These are phyloP conservation scores for Exocentrus adspersus DNA, from an alignment of 2,888 invertebrate genomes.

Conservation along the genomic window DNA sequence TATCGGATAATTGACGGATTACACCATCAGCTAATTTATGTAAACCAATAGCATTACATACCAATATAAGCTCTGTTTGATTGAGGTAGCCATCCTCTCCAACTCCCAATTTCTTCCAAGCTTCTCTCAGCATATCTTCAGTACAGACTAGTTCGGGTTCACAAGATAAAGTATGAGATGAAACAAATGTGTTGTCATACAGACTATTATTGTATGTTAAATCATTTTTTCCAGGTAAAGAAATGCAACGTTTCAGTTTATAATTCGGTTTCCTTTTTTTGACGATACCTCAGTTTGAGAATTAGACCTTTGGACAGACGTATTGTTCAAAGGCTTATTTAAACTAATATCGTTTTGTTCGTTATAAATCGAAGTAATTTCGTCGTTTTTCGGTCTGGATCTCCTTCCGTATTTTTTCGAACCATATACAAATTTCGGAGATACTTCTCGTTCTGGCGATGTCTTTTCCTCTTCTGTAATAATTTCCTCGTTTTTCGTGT, in stretches of 20 bases:
- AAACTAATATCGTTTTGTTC: slow-evolving; percentile 60
- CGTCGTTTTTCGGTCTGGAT: slow-evolving; percentile 70
- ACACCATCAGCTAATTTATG: slow-evolving; percentile 73
- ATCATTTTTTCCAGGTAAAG: slow-evolving; percentile 64
- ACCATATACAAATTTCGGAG: slow-evolving; percentile 77
- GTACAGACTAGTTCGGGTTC: slow-evolving; percentile 61
- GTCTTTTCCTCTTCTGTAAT: slow-evolving; percentile 58
- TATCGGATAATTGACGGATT: slow-evolving; percentile 72
- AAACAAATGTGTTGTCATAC: slow-evolving; percentile 60
- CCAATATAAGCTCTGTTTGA: slow-evolving; percentile 70
- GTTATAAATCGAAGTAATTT: slow-evolving; percentile 53
- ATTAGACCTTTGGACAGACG: slow-evolving; percentile 67
- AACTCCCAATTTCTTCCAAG: slow-evolving; percentile 72
- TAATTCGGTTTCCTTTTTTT: slow-evolving; percentile 64
- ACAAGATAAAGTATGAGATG: slow-evolving; percentile 54
- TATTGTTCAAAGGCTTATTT: slow-evolving; percentile 50
- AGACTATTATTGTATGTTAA: slow-evolving; percentile 50
- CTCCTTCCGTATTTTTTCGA: slow-evolving; percentile 81
- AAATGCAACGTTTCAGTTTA: slow-evolving; percentile 68
- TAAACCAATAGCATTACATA: slow-evolving; percentile 75
- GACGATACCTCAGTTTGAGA: slow-evolving; percentile 68
- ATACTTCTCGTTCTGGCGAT: slow-evolving; percentile 76
- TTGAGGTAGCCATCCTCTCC: slow-evolving; percentile 72
- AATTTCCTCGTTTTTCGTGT: slow-evolving; percentile 40
- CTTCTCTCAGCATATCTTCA: slow-evolving; percentile 71